Base-by-base conservation (phyloP, 2,888 invertebrate species). In the Apodemia duryi region DNA sequence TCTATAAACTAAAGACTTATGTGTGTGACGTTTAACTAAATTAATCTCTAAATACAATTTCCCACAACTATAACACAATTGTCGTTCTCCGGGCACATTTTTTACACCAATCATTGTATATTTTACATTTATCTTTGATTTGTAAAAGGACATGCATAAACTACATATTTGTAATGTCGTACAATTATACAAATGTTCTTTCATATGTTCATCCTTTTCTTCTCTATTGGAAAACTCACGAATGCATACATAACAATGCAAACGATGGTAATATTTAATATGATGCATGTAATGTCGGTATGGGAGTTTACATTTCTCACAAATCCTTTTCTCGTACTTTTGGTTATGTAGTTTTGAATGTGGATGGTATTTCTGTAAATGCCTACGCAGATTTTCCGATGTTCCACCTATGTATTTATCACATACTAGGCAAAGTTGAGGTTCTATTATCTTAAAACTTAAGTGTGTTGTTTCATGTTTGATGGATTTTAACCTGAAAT, bases 391-490 rank as follows among this genome's bases (percentile, higher is more conserved):
- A 11, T 66, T 49, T 0, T 54, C 2, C 9, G 60, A 21, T 43
- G 63, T 54, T 3, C 69, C 70, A 2, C 67, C 68, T 3, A 74
- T 70, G 38, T 69, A 72, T 51, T 62, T 66, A 21, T 74, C 73
- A 54, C 74, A 74, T 7, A 65, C 46, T 9, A 63, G n/a, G 43
- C 74, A 74, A 2, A 73, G n/a, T 5, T 46, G n/a, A 0, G 68
- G 68, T 35, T 41, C 49, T 0, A 46, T 46, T 29, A 63, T 67
- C 13, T 35, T 52, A 10, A 72, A 63, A 10, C 43, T 62, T 1
- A 74, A 63, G 52, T 74, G 74, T 0, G 35, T 32, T 0, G 64
- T 62, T 51, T 72, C 70, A 43, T 74, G 74, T 10, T 70, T 61
- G 21, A 72, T 68, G 7, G 71, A 38, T 9, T 52, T 61, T 61